Percentiles rank a stretch among this genome's conserved stretches.
Evolutionary conservation across 2,888 invertebrate genomes (phyloP).

Genomic region (Pegoplata infirma): DNA sequence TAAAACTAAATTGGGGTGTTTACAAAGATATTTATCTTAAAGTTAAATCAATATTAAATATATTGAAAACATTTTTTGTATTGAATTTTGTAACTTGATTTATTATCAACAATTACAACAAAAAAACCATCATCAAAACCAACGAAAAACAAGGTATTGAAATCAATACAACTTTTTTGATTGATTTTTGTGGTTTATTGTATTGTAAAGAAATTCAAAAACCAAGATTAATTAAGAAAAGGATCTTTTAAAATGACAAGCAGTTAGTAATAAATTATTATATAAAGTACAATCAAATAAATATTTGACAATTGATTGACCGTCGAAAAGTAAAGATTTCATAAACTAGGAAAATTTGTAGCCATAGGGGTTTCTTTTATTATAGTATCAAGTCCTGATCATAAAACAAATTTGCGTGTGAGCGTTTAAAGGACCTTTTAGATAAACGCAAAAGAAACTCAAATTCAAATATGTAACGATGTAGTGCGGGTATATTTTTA

Average conservation of each 20-base stretch:
- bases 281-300: background rate
- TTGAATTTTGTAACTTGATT: conserved; percentile 11
- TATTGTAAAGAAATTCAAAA: background rate
- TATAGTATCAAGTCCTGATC: background rate
- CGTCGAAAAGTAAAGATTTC: background rate
- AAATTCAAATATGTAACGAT: background rate
- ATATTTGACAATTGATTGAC: conserved; percentile 9
- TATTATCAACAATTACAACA: conserved; percentile 19
- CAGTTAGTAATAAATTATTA: conserved; percentile 16
- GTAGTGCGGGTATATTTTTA: conserved; percentile 10
- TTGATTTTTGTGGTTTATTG: conserved; percentile 4
- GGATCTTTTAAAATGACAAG: background rate
- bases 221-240: background rate
- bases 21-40: conserved; percentile 34
- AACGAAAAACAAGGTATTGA: background rate
- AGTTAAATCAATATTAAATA: conserved; percentile 17
- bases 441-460: background rate
- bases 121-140: conserved; percentile 1
- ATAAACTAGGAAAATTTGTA: background rate
- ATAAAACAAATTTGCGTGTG: background rate
- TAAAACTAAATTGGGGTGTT: background rate
- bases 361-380: conserved; percentile 28
- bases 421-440: background rate
- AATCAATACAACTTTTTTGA: conserved; percentile 5
- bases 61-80: background rate